phyloP scores from a whole-genome alignment of 2,113 vertebrate genomes.

The Corythornis cristatus region DNA sequence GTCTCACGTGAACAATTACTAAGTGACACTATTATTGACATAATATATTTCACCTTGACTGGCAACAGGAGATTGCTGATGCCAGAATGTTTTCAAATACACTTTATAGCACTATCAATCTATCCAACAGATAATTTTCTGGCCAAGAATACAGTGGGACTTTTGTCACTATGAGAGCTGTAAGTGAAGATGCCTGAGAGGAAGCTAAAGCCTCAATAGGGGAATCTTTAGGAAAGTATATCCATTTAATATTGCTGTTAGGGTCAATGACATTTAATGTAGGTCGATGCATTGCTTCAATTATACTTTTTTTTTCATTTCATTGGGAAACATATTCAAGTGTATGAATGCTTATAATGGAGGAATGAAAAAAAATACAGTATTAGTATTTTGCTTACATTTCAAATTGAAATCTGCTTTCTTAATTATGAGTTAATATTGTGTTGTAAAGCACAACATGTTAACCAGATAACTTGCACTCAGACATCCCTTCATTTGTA shows the following conservation, averaged over 20 bases:
- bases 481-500: not conserved
- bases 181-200: not conserved
- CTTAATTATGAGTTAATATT: not conserved
- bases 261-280: not conserved
- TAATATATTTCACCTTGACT: slow-evolving; percentile 25
- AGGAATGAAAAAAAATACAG: not conserved
- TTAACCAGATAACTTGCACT: not conserved
- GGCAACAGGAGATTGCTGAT: not conserved
- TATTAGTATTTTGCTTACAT: not conserved
- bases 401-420: not conserved
- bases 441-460: not conserved
- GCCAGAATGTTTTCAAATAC: slow-evolving; percentile 22
- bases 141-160: not conserved
- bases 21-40: slow-evolving; percentile 45
- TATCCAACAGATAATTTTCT: slow-evolving; percentile 26
- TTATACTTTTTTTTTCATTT: not conserved
- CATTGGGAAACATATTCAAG: not conserved
- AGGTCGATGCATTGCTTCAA: not conserved
- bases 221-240: not conserved
- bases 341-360: not conserved
- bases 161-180: not conserved
- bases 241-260: not conserved
- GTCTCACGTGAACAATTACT: slow-evolving; percentile 44
- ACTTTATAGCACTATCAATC: not conserved
- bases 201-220: not conserved